Evolutionary conservation across 1,140 invertebrate genomes (phyloP), one percentile per base, ranked within the genome.

Genomic region (Bombus polaris): DNA sequence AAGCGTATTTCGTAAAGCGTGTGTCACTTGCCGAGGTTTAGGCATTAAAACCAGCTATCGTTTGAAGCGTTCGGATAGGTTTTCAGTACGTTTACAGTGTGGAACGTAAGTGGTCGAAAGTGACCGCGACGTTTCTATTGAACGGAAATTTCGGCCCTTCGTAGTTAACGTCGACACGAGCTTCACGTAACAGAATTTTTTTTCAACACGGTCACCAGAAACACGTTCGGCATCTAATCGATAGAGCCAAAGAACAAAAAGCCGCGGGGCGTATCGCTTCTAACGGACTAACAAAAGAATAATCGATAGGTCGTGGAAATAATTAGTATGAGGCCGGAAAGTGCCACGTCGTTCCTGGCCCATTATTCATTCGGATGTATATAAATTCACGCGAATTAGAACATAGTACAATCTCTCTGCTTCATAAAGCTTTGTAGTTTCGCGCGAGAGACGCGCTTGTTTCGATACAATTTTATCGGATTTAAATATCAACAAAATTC

Each of bases 261-360:
- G 73, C 22, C n/a, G 42, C 18, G 18, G 35, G 28, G 32, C 22
- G 73, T 35, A 37, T 76, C 74, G 74, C 1, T 59, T 1, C 12
- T 59, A 53, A 35, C 8, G 47, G 18, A 53, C 53, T 18, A 22
- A 87, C 76, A 86, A 89, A 83, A 66, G 76, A 88, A 88, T 86
- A 80, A 89, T 86, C 81, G 85, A 89, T 68, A 73, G 57, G 66
- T 15, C 42, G 53, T 42, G 53, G 76, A 83, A 89, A 87, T 83
- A 89, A 89, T 89, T 89, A 89, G 59, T 62, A 66, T 12, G 32
- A 68, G 44, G 35, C 57, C 62, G 37, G 37, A 62, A 62, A 81
- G 74, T 28, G 74, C n/a, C n/a, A 18, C 42, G 62, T 44, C 80
- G 44, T 68, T 62, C n/a, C 59, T 13, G 25, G 65, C 13, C 74